These are phyloP conservation scores for Pangasianodon hypophthalmus DNA, from an alignment of 2,113 vertebrate genomes.

Conservation along the genomic window DNA sequence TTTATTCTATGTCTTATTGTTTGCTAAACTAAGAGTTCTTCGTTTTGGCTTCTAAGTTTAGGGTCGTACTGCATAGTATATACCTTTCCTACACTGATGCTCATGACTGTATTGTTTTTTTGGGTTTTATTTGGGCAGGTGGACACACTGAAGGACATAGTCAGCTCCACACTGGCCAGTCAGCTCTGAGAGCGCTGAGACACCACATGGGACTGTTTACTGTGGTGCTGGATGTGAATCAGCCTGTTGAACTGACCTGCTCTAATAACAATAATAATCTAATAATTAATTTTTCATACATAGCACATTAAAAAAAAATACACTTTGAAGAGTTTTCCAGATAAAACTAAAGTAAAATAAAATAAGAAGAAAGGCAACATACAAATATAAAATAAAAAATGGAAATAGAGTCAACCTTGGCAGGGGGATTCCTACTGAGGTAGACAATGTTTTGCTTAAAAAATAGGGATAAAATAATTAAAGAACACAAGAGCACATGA, in stretches of 20 bases:
- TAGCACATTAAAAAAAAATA: background rate
- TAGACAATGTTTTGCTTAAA: too few species aligned
- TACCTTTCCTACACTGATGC: background rate
- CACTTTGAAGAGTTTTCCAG: background rate
- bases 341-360: background rate
- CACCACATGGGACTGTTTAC: background rate
- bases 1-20: background rate
- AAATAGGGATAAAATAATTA: background rate
- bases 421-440: too few species aligned
- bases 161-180: slow-evolving; percentile 62
- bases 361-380: background rate
- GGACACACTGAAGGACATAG: slow-evolving; percentile 61
- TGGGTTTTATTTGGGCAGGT: slow-evolving; percentile 65
- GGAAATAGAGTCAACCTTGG: too few species aligned
- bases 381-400: background rate
- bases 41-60: background rate
- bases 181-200: slow-evolving; percentile 51
- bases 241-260: background rate
- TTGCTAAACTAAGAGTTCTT: background rate
- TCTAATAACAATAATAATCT: slow-evolving; percentile 22
- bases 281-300: background rate
- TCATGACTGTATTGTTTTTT: background rate
- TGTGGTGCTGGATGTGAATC: background rate
- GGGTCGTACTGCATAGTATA: background rate
- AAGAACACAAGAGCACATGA: background rate